Base-by-base conservation (phyloP, 2,113 vertebrate species). In the Scomber scombrus region DNA sequence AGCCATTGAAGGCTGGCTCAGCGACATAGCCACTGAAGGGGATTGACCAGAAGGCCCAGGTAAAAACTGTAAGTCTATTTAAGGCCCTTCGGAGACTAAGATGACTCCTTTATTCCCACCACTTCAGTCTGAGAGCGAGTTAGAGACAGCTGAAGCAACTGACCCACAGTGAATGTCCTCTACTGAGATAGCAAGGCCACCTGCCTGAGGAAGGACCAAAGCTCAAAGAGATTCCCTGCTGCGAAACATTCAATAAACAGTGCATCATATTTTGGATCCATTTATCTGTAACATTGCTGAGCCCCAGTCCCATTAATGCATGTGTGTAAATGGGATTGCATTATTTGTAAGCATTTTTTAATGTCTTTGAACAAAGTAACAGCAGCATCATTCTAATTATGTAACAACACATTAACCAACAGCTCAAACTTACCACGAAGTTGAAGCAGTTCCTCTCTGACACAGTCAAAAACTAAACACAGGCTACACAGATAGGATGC, bases 31-130 rank as follows among this genome's bases (percentile, higher is more conserved):
- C 66, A 56, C 75, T 71, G 47, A 78, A 78, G 75, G 54, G 23
- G 58, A 57, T 72, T 81, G 78, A 85, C 75, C 63, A 71, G 29
- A 57, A 70, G 60, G 65, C 61, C 66, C 65, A 82, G 76, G 71
- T 84, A 80, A 78, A 81, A 89, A 82, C 54, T 69, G 34, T 65
- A 76, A 78, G 63, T 85, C 55, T 75, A 65, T 80, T 85, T 75
- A 63, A 75, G 54, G 54, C 66, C 43, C 69, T 40, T 51, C 8
- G 55, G 55, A 78, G 49, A 65, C 31, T 18, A 66, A 46, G 65
- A 62, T 2, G 61, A 68, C 57, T 75, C 51, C 16, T 78, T 90
- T 79, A 79, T 83, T 58, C 58, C 60, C 58, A 79, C 57, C 45
- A 49, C 62, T 80, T 77, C n/a, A 46, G 52, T 52, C 63, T 74